Percentiles rank a stretch among this genome's conserved stretches.
These are phyloP conservation scores for Temnothorax ravouxi DNA, from an alignment of 2,888 invertebrate species.

Conservation along the genomic window DNA sequence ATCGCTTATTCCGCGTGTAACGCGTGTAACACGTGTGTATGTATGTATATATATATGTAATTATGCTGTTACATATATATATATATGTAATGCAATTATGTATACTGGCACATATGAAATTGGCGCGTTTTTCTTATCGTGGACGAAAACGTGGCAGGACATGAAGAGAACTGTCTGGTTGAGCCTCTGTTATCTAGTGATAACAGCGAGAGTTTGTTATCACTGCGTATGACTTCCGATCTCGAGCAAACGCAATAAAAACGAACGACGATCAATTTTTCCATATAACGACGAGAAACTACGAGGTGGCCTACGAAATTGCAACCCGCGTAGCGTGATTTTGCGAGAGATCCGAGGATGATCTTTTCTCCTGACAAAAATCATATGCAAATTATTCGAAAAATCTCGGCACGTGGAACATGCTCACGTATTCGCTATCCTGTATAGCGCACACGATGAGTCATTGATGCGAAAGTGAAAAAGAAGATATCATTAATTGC, in stretches of 20 bases:
- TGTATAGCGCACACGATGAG: background rate
- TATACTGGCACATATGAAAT: conserved; percentile 78
- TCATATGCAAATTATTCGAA: background rate
- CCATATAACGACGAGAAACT: background rate
- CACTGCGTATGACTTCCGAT: conserved; percentile 43
- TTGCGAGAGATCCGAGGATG: background rate
- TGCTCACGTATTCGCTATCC: background rate
- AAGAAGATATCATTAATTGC: background rate
- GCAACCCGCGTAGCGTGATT: background rate
- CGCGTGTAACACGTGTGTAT: conserved; percentile 36
- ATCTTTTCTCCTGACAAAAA: background rate
- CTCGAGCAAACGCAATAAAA: conserved; percentile 25
- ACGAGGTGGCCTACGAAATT: background rate
- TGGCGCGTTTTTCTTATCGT: conserved; percentile 64
- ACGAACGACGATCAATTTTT: background rate
- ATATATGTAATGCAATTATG: conserved; percentile 46
- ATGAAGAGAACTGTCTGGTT: conserved; percentile 53
- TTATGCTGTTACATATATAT: conserved; percentile 37
- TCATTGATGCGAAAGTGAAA: background rate
- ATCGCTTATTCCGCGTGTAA: conserved; percentile 34
- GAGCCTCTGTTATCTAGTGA: conserved; percentile 63
- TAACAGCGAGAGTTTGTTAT: conserved; percentile 27
- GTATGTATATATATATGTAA: conserved; percentile 14
- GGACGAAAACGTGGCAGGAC: conserved; percentile 61
- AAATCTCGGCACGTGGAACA: background rate